phyloP scores from a whole-genome alignment of 2,113 vertebrate species.

The Scomber colias region DNA sequence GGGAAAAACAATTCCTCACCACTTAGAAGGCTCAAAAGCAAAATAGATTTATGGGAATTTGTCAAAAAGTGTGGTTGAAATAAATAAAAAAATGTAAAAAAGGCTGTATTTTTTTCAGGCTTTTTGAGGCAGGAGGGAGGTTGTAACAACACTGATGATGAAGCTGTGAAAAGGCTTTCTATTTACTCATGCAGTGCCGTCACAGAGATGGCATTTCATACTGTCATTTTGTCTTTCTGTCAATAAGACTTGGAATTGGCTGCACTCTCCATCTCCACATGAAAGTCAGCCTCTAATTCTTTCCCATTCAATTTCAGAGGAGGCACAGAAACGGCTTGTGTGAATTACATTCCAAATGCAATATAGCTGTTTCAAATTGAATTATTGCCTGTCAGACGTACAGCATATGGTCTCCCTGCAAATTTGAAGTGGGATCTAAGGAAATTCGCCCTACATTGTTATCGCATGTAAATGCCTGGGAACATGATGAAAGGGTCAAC shows the following conservation, averaged over 20 bases:
- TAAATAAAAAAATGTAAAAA: conserved; percentile 10
- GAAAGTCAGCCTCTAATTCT: conserved; percentile 70
- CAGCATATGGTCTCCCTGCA: conserved; percentile 54
- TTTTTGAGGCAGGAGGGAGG: background rate
- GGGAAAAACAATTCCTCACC: conserved; percentile 27
- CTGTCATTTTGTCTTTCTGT: conserved; percentile 63
- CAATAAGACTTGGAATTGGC: conserved; percentile 63
- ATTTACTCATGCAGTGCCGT: conserved; percentile 53
- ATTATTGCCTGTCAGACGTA: conserved; percentile 70
- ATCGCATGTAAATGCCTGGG: conserved; percentile 67
- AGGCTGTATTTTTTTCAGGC: conserved; percentile 29
- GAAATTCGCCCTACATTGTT: conserved; percentile 67
- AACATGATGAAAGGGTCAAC: conserved; percentile 72
- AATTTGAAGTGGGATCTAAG: conserved; percentile 67
- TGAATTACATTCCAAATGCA: conserved; percentile 74
- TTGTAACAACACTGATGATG: conserved; percentile 18
- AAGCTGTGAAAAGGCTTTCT: conserved; percentile 47
- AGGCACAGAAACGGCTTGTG: conserved; percentile 50
- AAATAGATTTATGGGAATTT: conserved; percentile 55
- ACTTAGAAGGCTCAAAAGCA: conserved; percentile 19
- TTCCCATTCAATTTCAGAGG: conserved; percentile 63
- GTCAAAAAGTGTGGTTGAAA: conserved; percentile 42
- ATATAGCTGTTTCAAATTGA: conserved; percentile 76
- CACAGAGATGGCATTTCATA: conserved; percentile 26
- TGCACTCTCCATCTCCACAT: conserved; percentile 60